A percentile compares a stretch with the other conserved stretches of the same genome.
These are phyloP conservation scores for Archilochus colubris DNA, from an alignment of 2,113 vertebrate species.

Conservation along the genomic window DNA sequence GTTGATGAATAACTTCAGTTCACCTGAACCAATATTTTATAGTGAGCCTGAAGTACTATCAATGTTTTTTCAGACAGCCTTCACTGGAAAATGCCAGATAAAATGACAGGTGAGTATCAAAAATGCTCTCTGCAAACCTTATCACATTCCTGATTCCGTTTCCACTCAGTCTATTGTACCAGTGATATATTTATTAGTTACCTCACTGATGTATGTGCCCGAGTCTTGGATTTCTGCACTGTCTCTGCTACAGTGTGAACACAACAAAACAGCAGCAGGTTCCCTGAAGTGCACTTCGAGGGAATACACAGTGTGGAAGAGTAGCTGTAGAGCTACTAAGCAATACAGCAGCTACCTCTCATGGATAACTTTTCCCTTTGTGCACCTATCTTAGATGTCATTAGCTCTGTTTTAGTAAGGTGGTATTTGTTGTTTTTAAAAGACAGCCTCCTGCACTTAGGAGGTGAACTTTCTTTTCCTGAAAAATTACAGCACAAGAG, in stretches of 20 bases:
- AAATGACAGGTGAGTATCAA: not conserved
- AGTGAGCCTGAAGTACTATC: not conserved
- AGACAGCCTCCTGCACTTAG: not conserved
- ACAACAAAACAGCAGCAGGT: not conserved
- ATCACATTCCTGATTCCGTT: not conserved
- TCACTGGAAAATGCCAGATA: not conserved
- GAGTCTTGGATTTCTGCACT: not conserved
- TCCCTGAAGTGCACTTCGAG: not conserved
- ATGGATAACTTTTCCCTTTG: not conserved
- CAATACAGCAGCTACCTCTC: not conserved
- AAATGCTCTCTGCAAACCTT: not conserved
- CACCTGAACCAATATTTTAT: not conserved
- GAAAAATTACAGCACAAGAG: not conserved
- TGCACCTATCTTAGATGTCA: not conserved
- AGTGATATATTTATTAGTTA: not conserved
- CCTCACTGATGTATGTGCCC: not conserved
- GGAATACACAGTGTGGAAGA: not conserved
- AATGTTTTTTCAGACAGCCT: not conserved
- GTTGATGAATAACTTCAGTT: not conserved
- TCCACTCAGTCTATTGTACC: not conserved
- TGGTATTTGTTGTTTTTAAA: not conserved
- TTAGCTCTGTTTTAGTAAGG: not conserved
- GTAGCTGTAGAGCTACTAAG: not conserved
- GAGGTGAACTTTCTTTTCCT: not conserved
- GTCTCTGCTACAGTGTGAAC: too few relatives aligned